These are phyloP conservation scores for Hydrotaea diabolus DNA, from an alignment of 2,888 invertebrate genomes.

Conservation along the genomic window DNA sequence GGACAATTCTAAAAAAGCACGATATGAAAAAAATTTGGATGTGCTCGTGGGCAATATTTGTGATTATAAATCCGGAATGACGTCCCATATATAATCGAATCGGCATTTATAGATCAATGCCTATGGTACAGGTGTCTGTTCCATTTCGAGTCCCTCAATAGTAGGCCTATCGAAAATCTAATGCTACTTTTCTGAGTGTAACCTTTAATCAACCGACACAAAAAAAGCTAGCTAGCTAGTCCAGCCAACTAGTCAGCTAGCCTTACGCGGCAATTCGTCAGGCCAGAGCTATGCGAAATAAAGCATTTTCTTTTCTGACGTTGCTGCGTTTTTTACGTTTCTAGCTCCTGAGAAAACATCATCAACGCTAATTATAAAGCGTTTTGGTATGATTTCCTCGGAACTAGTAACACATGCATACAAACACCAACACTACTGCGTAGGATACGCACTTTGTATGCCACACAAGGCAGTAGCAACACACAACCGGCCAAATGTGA, in stretches of 20 bases:
- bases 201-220: too few species aligned
- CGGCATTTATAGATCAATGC: too few species aligned
- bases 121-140: too few species aligned
- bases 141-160: too few species aligned
- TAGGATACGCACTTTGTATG: constrained; percentile 51
- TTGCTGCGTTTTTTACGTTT: background rate
- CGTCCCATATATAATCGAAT: too few species aligned
- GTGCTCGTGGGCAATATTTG: too few species aligned
- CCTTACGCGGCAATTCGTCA: constrained; percentile 14
- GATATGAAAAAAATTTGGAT: too few species aligned
- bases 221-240: too few species aligned
- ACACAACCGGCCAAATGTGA: background rate
- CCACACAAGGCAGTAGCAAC: constrained; percentile 39
- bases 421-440: constrained; percentile 1
- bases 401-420: constrained; percentile 51
- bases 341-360: constrained; percentile 65
- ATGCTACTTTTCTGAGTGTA: background rate
- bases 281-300: background rate
- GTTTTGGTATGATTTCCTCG: constrained; percentile 68
- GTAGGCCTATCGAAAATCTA: too few species aligned
- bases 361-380: constrained; percentile 68
- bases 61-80: too few species aligned
- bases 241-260: background rate
- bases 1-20: too few species aligned
- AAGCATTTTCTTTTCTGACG: constrained; percentile 16